These are phyloP conservation scores for Ceratina calcarata DNA, from an alignment of 1,140 invertebrate genomes.

Conservation along the genomic window DNA sequence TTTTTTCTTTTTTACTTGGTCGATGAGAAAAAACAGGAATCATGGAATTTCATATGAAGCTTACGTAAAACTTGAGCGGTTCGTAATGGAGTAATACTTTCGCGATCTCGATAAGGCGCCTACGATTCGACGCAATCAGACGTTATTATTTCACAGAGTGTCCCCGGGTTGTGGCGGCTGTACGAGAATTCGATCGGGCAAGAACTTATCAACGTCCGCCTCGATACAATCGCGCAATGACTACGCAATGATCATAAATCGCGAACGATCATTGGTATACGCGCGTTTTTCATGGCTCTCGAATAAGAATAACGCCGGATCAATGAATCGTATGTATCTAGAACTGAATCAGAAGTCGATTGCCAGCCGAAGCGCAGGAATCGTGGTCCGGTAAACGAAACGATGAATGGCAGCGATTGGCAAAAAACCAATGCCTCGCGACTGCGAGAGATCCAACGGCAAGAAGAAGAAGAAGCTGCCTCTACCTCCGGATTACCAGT, in stretches of 20 bases:
- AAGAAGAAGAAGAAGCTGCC: constrained; percentile 23
- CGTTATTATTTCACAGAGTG: too few species aligned
- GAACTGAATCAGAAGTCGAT: constrained; percentile 29
- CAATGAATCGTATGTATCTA: constrained; percentile 45
- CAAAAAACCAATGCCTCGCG: constrained; percentile 3
- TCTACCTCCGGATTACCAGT: constrained; percentile 31
- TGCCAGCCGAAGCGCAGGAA: background rate
- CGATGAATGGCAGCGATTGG: constrained; percentile 51
- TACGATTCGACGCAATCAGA: too few species aligned
- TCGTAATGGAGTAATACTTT: background rate
- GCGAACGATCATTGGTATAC: background rate
- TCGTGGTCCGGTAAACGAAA: background rate
- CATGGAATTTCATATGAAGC: background rate
- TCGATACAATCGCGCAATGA: background rate
- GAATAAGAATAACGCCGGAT: constrained; percentile 7
- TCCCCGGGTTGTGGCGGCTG: too few species aligned
- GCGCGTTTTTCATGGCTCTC: background rate
- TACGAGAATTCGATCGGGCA: background rate
- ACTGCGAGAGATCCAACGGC: constrained; percentile 20
- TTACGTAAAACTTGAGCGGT: background rate
- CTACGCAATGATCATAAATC: constrained; percentile 17
- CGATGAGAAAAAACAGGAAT: background rate
- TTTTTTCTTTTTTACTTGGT: too few species aligned
- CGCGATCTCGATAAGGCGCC: background rate
- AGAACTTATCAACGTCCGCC: background rate